These are phyloP conservation scores for Masnerella sp. DNA, from an alignment of 2,888 invertebrate genomes.

Conservation along the genomic window DNA sequence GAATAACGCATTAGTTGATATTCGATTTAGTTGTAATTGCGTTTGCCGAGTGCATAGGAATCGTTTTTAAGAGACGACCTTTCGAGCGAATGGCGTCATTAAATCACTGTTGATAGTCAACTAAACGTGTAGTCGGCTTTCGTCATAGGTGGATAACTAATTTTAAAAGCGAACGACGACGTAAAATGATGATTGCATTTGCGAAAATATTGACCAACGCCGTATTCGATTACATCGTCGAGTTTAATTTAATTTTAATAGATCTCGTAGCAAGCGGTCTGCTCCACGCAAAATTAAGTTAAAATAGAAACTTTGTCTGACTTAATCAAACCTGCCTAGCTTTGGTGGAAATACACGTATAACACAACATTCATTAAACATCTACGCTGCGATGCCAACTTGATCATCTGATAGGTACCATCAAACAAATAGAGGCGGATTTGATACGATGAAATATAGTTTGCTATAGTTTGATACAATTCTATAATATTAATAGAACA, in stretches of 20 bases:
- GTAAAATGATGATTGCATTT: conserved; percentile 21
- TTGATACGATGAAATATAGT: conserved; percentile 2
- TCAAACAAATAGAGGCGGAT: conserved; percentile 17
- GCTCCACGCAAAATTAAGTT: conserved; percentile 24
- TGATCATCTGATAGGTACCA: conserved; percentile 31
- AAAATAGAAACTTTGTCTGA: conserved; percentile 41
- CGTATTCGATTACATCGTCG: conserved; percentile 26
- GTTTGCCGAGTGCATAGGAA: not conserved
- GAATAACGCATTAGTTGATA: conserved; percentile 5
- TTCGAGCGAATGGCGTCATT: not conserved
- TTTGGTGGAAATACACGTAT: conserved; percentile 23
- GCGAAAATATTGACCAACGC: not conserved
- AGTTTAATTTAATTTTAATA: conserved; percentile 47
- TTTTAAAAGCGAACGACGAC: conserved; percentile 13
- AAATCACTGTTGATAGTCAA: not conserved
- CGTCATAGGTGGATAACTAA: conserved; percentile 4
- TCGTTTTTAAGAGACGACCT: not conserved
- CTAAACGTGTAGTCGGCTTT: not conserved
- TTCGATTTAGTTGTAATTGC: conserved; percentile 15
- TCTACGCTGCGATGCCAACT: conserved; percentile 16
- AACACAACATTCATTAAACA: conserved; percentile 35
- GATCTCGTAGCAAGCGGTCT: not conserved
- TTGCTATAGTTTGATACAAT: no score
- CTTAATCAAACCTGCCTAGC: conserved; percentile 29
- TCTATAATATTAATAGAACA: no score